Conservation (phyloP, 2,888 invertebrate species). For the Dorcus parallelipipedus region DNA sequence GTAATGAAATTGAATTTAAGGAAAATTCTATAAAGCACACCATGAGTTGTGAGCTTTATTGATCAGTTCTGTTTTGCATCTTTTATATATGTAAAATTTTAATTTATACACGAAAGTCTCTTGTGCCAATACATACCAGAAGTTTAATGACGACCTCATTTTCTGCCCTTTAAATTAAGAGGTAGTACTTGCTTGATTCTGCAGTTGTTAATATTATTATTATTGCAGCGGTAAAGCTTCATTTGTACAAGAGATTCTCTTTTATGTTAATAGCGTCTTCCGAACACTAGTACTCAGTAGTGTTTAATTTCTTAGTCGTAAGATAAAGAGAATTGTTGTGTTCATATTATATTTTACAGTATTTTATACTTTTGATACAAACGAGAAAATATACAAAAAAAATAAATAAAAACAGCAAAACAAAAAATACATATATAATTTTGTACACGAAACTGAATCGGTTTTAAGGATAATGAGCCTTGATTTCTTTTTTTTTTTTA, state of each 20-base stretch:
- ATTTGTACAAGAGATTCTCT: slow-evolving; percentile 9
- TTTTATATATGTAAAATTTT: background rate
- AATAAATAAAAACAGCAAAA: slow-evolving; percentile 22
- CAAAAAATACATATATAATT: slow-evolving; percentile 11
- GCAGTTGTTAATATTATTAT: background rate
- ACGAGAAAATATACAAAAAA: slow-evolving; percentile 37
- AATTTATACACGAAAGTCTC: slow-evolving; percentile 12
- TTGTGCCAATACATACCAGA: slow-evolving; percentile 5
- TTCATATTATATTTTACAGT: slow-evolving; percentile 49
- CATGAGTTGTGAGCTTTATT: no score
- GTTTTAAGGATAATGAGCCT: slow-evolving; percentile 21
- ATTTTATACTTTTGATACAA: slow-evolving; percentile 48
- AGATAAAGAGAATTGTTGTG: slow-evolving; percentile 51
- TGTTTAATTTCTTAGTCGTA: slow-evolving; percentile 32
- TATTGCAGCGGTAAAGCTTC: no score
- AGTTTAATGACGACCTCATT: background rate
- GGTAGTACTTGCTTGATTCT: no score
- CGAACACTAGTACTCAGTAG: slow-evolving; percentile 16
- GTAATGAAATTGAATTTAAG: no score
- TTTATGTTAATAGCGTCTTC: slow-evolving; percentile 15
- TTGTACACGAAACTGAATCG: background rate
- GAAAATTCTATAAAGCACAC: no score
- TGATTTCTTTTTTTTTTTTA: slow-evolving; percentile 6
- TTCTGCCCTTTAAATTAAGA: no score
- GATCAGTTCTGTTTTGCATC: no score